Evolutionary conservation across 2,797 vertebrate species (phyloP).

Genomic region (Rallus crepitans): DNA sequence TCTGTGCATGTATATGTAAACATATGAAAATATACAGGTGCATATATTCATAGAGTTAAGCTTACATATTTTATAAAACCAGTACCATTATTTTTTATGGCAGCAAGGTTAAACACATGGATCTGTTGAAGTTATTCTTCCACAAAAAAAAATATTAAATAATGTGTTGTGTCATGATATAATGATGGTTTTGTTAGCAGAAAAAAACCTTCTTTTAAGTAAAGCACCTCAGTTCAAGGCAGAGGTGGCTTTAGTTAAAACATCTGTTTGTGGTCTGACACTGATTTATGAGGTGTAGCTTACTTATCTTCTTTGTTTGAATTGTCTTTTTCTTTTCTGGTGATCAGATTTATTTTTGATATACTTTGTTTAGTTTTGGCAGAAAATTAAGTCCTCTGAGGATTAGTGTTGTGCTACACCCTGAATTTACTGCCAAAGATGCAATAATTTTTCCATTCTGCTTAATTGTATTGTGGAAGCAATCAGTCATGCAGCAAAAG

Average conservation of each 20-base stretch:
- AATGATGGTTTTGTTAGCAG: neutral
- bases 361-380: conserved; percentile 7
- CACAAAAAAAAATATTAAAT: neutral
- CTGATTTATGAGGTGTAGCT: neutral
- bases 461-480: conserved; percentile 55
- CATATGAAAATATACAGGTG: neutral
- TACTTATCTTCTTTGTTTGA: conserved; percentile 15
- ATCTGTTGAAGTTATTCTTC: neutral
- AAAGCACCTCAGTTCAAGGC: neutral
- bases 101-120: neutral
- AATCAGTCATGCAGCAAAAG: conserved; percentile 61
- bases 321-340: conserved; percentile 13
- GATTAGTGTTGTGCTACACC: neutral
- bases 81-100: neutral
- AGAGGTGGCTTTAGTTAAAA: conserved; percentile 30
- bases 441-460: conserved; percentile 34
- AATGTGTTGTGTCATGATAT: neutral
- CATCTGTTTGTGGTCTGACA: neutral
- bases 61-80: neutral
- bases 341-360: conserved; percentile 17
- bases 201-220: neutral
- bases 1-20: neutral
- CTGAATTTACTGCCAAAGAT: conserved; percentile 42
- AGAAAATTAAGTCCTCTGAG: conserved; percentile 45
- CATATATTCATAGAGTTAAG: neutral